A percentile compares a stretch with the other conserved stretches of the same genome.
Conservation (phyloP, 2,888 invertebrate species). For the Chymomyza fuscimana region DNA sequence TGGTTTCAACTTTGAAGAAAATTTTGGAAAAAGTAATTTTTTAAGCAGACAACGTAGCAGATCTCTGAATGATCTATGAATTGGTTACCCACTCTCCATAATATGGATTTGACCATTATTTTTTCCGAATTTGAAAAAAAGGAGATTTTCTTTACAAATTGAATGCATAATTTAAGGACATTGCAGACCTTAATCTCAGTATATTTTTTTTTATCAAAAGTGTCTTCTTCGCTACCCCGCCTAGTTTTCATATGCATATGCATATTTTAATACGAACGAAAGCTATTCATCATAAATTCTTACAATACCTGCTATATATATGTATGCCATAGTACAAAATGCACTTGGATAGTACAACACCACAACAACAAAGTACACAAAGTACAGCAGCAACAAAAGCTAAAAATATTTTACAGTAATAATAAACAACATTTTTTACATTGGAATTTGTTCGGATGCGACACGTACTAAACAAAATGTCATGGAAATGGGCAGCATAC, state of each 20-base stretch:
- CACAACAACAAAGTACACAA: not conserved
- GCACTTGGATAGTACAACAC: not conserved
- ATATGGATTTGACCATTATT: too few species aligned
- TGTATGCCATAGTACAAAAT: not conserved
- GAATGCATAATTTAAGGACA: too few species aligned
- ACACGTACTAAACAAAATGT: conserved; percentile 62
- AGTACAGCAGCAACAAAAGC: not conserved
- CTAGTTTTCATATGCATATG: not conserved
- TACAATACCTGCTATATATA: not conserved
- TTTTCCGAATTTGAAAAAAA: too few species aligned
- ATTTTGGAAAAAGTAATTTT: too few species aligned
- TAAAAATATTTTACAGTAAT: conserved; percentile 3
- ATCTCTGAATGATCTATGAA: too few species aligned
- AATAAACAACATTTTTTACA: conserved; percentile 50
- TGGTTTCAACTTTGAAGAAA: too few species aligned
- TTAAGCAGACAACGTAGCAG: too few species aligned
- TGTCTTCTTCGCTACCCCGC: too few species aligned
- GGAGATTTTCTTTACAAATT: too few species aligned
- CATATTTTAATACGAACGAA: not conserved
- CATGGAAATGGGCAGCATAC: conserved; percentile 34
- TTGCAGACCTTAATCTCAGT: too few species aligned
- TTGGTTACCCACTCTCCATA: too few species aligned
- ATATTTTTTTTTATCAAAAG: too few species aligned
- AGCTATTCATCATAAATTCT: not conserved
- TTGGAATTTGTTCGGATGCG: conserved; percentile 54